Conservation (phyloP, 2,797 vertebrate species). For the Oryzias sinensis region DNA sequence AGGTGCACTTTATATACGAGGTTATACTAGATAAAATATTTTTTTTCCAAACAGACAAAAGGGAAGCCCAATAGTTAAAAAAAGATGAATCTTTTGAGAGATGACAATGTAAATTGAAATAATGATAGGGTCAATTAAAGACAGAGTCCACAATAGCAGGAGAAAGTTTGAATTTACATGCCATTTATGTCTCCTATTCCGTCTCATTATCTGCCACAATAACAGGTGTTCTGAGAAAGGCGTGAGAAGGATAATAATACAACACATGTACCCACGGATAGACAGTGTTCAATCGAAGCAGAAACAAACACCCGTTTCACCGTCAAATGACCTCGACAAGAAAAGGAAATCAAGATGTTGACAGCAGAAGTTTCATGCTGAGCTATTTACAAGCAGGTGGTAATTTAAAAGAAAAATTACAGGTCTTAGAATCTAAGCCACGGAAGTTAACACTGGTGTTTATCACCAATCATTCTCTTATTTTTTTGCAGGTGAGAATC, state of each 20-base stretch:
- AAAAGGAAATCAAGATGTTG: conserved; percentile 41
- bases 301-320: conserved; percentile 41
- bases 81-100: conserved; percentile 17
- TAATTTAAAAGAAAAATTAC: conserved; percentile 27
- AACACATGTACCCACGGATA: conserved; percentile 42
- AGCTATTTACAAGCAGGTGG: conserved; percentile 15
- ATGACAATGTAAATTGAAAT: conserved; percentile 47
- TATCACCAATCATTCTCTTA: neutral
- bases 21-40: conserved; percentile 47
- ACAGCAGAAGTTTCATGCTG: conserved; percentile 10
- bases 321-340: conserved; percentile 43
- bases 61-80: conserved; percentile 32
- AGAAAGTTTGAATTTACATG: conserved; percentile 36
- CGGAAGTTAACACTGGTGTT: conserved; percentile 2
- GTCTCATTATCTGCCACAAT: conserved; percentile 51
- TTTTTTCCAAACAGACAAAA: conserved; percentile 18
- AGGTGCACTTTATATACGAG: conserved; percentile 15
- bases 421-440: conserved; percentile 1
- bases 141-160: conserved; percentile 17
- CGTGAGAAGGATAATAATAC: conserved; percentile 38
- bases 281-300: conserved; percentile 51
- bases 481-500: conserved; percentile 23
- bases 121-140: conserved; percentile 47
- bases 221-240: conserved; percentile 47
- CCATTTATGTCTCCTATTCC: conserved; percentile 34